Base-by-base conservation (phyloP, 2,113 vertebrate genomes). In the Alouatta palliata region DNA sequence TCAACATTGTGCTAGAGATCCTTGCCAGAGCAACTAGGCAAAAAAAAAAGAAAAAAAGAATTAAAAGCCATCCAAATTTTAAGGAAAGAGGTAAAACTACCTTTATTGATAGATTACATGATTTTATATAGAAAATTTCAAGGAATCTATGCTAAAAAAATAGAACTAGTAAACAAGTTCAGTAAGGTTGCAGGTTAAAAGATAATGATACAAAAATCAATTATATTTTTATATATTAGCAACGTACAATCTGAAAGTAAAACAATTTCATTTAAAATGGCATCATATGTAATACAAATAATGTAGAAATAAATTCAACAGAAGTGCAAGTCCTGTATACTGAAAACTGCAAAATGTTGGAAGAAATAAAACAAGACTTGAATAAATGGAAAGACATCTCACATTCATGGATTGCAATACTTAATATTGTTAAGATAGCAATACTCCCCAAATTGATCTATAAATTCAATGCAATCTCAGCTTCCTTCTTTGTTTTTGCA, bases 31-130 rank as follows among this genome's bases (percentile, higher is more conserved):
- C 23, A 73, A n/a, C 52, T n/a, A 76, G 32, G 35, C 47, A 90
- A 94, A 64, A 93, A 76, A 9, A 90, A 90, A 64, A 94, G 76
- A 87, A 94, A 64, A 94, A 80, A 9, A 87, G 90, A 64, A 94
- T 56, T 71, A 58, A 80, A 81, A 90, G 1, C 1, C 37, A 58
- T 56, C 12, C 10, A n/a, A 32, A 84, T 61, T 88, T 81, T 87
- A 92, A 83, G 70, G 6, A 5, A 92, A 94, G 37, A 56, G 80
- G 23, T 94, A 94, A 76, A 58, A 75, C 23, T 80, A 37, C 37
- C 2, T 71, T 2, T 93, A 54, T 49, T 80, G 32, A 70, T 70
- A 56, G 32, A 81, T 61, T 7, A 61, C 5, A 76, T 47, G 8
- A 87, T 66, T 8, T 87, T 71, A 90, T 47, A 73, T 71, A 91